Base-by-base conservation (phyloP, 2,888 invertebrate species). In the Dione vanillae region DNA sequence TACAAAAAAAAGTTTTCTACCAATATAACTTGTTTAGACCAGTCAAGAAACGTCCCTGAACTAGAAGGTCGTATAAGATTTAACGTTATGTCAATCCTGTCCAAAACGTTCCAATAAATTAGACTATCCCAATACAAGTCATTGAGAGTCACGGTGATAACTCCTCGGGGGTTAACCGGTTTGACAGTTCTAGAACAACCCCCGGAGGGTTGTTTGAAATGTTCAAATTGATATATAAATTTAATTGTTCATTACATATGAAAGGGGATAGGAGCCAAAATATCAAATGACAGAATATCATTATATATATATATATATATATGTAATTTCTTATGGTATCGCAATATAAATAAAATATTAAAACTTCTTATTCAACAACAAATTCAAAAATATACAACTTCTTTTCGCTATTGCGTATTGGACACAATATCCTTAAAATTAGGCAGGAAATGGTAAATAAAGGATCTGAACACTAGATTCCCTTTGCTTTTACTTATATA, bases 131-230 rank as follows among this genome's bases (percentile, higher is more conserved):
- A 64, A 47, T 62, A 43, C 45, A 69, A 64, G 69, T 54, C 62
- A 62, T 69, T 62, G 69, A 64, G 47, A 64, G 47, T 69, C 61
- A 12, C 12, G 11, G 45, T 45, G 64, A 45, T 64, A 54, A 47
- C 20, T 27, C 52, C 47, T 19, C 12, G 47, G 62, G n/a, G 62
- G 45, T 47, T 68, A 45, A 69, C 9, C 58, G 12, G 19, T 47
- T 65, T 68, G 71, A 58, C 67, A 59, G 59, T 54, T 67, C 71
- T 59, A 43, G 64, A 68, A 19, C 71, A 51, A 51, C 49, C 16
- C 67, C 64, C 2, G 11, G 51, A 10, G 20, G 61, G 45, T n/a
- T 56, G 52, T 37, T 62, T 16, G 64, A 68, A 58, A n/a, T 12
- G 7, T 20, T 37, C 6, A 8, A 40, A 16, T 40, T 64, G 35